Evolutionary conservation across 2,888 invertebrate species (phyloP).

Genomic region (Tetranychus piercei): DNA sequence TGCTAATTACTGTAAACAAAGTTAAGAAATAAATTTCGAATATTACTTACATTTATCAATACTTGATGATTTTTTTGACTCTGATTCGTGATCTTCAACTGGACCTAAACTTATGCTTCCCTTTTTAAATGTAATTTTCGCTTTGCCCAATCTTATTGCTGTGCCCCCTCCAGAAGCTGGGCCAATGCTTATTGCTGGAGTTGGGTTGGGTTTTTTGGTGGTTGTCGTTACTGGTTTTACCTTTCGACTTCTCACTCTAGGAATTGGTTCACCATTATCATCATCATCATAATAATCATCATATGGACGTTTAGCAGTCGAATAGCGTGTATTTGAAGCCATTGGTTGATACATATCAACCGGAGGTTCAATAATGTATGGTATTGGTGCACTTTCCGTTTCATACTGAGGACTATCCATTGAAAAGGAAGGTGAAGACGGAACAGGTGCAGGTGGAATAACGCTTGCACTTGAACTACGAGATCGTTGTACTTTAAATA

Average conservation of each 20-base stretch:
- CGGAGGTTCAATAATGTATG: slow-evolving; percentile 1
- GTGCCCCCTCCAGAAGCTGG: neutral
- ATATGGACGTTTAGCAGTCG: neutral
- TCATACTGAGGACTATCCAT: neutral
- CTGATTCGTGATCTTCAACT: neutral
- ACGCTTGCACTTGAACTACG: neutral
- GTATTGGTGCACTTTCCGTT: slow-evolving; percentile 7
- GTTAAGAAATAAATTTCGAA: neutral
- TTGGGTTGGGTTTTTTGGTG: neutral
- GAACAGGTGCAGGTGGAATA: neutral
- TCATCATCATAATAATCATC: slow-evolving; percentile 2
- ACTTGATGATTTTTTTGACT: neutral
- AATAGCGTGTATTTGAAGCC: neutral
- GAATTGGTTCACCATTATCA: neutral
- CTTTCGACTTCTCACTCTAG: neutral
- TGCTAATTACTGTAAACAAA: neutral
- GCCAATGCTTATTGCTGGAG: slow-evolving; percentile 4
- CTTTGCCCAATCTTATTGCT: slow-evolving; percentile 2
- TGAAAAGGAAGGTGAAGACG: neutral
- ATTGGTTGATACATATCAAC: neutral
- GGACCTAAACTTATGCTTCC: slow-evolving; percentile 8
- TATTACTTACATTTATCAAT: neutral
- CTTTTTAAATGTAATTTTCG: slow-evolving; percentile 1
- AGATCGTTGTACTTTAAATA: neutral
- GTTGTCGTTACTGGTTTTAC: neutral